phyloP scores from a whole-genome alignment of 2,888 invertebrate species.

The Trimorus sp. region DNA sequence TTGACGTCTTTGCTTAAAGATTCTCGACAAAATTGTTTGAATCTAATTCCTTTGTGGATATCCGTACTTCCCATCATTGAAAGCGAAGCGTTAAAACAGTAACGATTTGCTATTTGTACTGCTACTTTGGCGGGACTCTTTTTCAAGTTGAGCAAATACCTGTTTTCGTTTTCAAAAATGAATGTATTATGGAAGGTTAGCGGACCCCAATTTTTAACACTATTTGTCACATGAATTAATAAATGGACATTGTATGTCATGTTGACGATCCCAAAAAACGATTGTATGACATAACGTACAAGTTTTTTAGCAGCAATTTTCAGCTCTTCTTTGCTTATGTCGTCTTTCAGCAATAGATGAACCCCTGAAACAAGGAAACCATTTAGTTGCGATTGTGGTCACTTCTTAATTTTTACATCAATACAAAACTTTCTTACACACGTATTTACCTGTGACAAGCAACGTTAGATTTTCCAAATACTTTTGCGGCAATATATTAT shows the following conservation, averaged over 20 bases:
- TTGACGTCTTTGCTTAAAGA: too few relatives aligned
- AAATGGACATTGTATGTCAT: constrained; percentile 31
- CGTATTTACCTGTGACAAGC: not conserved
- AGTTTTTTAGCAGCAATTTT: constrained; percentile 10
- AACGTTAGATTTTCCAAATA: constrained; percentile 14
- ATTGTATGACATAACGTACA: constrained; percentile 1
- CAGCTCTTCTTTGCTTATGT: constrained; percentile 7
- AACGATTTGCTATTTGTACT: constrained; percentile 33
- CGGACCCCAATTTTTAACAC: constrained; percentile 26
- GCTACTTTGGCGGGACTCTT: constrained; percentile 30
- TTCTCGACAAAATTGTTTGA: too few relatives aligned
- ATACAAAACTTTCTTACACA: not conserved
- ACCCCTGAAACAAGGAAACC: too few relatives aligned
- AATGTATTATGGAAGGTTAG: constrained; percentile 17
- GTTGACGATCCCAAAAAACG: constrained; percentile 30
- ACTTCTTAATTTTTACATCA: too few relatives aligned
- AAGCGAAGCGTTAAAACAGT: constrained; percentile 12
- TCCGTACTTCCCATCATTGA: not conserved
- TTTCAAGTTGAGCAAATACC: constrained; percentile 31
- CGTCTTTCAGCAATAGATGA: too few relatives aligned
- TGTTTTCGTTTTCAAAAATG: constrained; percentile 53
- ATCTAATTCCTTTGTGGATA: not conserved
- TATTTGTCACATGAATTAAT: constrained; percentile 20
- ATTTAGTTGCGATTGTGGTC: too few relatives aligned
- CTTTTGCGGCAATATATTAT: constrained; percentile 9